Base-by-base conservation (phyloP, 2,797 vertebrate genomes). In the Rousettus madagascariensis region DNA sequence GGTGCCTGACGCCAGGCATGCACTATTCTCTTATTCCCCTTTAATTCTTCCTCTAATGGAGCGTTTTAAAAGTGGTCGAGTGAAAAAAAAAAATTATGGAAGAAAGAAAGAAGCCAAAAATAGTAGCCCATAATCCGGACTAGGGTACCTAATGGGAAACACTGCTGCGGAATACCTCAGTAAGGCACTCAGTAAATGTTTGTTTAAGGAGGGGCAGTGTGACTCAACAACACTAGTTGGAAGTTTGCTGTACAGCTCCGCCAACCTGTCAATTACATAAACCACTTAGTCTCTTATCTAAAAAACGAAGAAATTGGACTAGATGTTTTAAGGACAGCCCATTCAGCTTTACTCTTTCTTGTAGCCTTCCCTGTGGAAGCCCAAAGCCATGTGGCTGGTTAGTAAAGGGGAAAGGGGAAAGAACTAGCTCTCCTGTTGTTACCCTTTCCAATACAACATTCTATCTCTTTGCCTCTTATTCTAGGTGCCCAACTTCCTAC, bases 241-340 rank as follows among this genome's bases (percentile, higher is more conserved):
- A 38, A 83, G 19, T 61, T 86, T 57, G 41, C 63, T 36, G 19
- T 13, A 28, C 63, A 26, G 74, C 69, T 71, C 46, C 72, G 86
- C 93, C 88, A 86, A 74, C 88, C 78, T 75, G 90, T 84, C 36
- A 38, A 2, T 82, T 49, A 69, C 68, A 59, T 59, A 77, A 90
- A 78, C 46, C 53, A 61, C 8, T 89, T 24, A 20, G 43, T 30
- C 71, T 63, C 46, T 69, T 38, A 36, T 80, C 49, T 49, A 49
- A 2, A 68, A 93, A 85, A 77, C 10, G 19, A 82, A 57, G 3
- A 51, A 51, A 16, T 94, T 59, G 71, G 11, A 68, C 66, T 36
- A 43, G 30, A 7, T 51, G 10, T 86, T 20, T 65, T 41, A 59
- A 16, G 24, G 53, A 24, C 16, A 8, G 4, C 36, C 38, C 4